Evolutionary conservation across 2,113 vertebrate genomes (phyloP), one percentile per base, ranked within the genome.

Genomic region (Larimichthys polyactis): DNA sequence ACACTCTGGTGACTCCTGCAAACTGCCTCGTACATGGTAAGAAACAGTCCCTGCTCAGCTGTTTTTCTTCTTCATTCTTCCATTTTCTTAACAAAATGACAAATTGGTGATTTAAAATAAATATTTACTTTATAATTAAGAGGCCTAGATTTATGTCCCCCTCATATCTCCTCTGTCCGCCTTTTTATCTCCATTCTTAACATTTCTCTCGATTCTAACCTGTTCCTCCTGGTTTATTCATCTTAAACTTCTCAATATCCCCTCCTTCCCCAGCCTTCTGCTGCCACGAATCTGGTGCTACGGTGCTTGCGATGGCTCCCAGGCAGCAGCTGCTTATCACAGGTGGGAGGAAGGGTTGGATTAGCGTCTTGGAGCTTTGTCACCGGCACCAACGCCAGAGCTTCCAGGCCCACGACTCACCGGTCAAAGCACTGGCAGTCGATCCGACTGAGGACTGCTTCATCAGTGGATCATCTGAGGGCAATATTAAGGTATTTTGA

Each of bases 381-480:
- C 97, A 97, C 88, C 94, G 94, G 85, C 94, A 95, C 54, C 97
- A 97, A 87, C 96, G 95, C 0, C 97, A 98, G 74, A 95, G 96
- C 87, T 97, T 99, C 88, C 98, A 98, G 95, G 98, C 97, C 78
- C 98, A 99, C 58, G 98, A 99, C 94, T 99, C 98, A 1, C 95
- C 97, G 12, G 93, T 99, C 69, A 99, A 99, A 94, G 98, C 98
- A 0, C 94, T 99, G 92, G 96, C 97, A 52, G 91, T 99, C 19
- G 96, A 97, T 90, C 93, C 96, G 74, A 96, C 96, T 0, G 98
- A 99, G 90, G 96, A 96, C 85, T 97, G 97, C 89, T 98, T 99
- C 84, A 96, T 99, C 90, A 99, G 98, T 40, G 98, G 98, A 83
- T 99, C 98, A 57, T 96, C 98, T 1, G 98, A 99, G 94, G 98